phyloP scores from a whole-genome alignment of 2,113 vertebrate species.

The Corythornis madagascariensis region DNA sequence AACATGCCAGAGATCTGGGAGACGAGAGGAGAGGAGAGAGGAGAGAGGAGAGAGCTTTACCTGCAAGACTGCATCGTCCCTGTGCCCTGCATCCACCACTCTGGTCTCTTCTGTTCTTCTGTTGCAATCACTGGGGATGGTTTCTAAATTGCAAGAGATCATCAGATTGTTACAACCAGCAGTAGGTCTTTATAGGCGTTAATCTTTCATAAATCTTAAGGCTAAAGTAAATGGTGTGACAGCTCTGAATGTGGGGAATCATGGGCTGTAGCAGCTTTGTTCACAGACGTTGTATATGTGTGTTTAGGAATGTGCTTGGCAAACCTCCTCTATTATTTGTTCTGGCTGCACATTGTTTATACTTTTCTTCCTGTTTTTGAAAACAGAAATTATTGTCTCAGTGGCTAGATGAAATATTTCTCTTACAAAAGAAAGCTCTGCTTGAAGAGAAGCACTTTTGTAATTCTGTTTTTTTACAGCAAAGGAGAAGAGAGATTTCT shows the following conservation, averaged over 20 bases:
- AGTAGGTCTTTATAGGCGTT: constrained; percentile 9
- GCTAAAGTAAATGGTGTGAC: constrained; percentile 14
- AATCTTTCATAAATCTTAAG: constrained; percentile 22
- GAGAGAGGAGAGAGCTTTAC: neutral
- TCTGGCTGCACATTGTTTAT: constrained; percentile 37
- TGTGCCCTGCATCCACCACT: neutral
- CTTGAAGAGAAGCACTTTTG: neutral
- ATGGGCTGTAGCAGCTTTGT: neutral
- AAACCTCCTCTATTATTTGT: constrained; percentile 35
- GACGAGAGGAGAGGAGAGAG: no score
- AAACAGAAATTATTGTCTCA: constrained; percentile 53
- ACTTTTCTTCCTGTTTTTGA: constrained; percentile 67
- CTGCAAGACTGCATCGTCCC: neutral
- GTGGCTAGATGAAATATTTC: constrained; percentile 48
- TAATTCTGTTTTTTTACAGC: neutral
- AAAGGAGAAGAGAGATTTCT: neutral
- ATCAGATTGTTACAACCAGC: neutral
- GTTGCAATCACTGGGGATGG: neutral
- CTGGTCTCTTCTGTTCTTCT: neutral
- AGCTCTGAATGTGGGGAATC: constrained; percentile 11
- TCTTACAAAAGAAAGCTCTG: neutral
- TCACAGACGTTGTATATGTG: neutral
- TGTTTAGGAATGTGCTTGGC: constrained; percentile 1
- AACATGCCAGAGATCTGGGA: neutral
- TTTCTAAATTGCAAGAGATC: neutral